A percentile compares a stretch with the other conserved stretches of the same genome.
These are phyloP conservation scores for Crenuchus spilurus DNA, from an alignment of 2,797 vertebrate genomes.

Conservation along the genomic window DNA sequence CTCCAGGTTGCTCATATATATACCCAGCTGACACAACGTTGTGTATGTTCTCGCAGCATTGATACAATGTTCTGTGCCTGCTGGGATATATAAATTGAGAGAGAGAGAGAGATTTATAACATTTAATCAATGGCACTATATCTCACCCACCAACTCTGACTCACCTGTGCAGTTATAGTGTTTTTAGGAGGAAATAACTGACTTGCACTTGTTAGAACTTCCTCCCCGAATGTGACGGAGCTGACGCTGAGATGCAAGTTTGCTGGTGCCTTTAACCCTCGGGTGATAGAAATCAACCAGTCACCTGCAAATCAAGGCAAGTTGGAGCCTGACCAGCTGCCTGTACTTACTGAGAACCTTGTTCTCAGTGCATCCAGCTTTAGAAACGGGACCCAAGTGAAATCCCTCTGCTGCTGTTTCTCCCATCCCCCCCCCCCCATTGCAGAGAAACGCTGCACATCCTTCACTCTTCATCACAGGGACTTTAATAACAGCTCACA, in stretches of 20 bases:
- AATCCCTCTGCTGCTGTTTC: background rate
- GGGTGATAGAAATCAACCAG: background rate
- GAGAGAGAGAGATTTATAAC: too few relatives aligned
- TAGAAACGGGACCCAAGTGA: background rate
- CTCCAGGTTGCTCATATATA: background rate
- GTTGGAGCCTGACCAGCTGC: background rate
- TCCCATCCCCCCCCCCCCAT: background rate
- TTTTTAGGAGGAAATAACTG: background rate
- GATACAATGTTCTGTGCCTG: too few relatives aligned
- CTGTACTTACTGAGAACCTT: background rate
- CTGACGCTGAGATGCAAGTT: background rate
- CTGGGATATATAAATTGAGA: too few relatives aligned
- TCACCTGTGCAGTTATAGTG: background rate
- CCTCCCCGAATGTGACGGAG: background rate
- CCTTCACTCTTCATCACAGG: slow-evolving; percentile 3
- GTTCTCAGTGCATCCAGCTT: background rate
- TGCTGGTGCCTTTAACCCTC: background rate
- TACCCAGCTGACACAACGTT: too few relatives aligned
- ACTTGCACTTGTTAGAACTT: background rate
- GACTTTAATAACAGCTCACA: background rate
- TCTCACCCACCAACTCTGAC: background rate
- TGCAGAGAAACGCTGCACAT: background rate
- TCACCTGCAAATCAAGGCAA: background rate
- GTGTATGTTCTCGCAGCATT: too few relatives aligned
- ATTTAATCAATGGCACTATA: background rate